Conservation (phyloP, 2,888 invertebrate species). For the Eilema caniola region DNA sequence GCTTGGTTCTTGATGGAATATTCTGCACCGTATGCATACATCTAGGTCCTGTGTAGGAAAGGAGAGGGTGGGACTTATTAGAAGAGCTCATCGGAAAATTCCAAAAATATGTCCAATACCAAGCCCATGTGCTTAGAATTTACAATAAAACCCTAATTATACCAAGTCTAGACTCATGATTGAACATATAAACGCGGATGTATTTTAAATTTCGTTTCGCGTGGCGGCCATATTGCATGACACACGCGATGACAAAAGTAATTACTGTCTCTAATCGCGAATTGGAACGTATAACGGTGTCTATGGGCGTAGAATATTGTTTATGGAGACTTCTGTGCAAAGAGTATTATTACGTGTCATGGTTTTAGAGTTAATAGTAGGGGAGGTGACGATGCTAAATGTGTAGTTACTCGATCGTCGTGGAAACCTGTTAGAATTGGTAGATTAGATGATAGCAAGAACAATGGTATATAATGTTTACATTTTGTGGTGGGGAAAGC, state of each 20-base stretch:
- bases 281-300: slow-evolving; percentile 44
- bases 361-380: background rate
- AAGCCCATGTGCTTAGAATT: background rate
- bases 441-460: too few species aligned
- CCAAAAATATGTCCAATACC: slow-evolving; percentile 23
- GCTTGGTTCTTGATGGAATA: too few species aligned
- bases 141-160: slow-evolving; percentile 27
- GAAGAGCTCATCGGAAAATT: too few species aligned
- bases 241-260: slow-evolving; percentile 41
- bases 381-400: too few species aligned
- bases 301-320: slow-evolving; percentile 34
- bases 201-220: slow-evolving; percentile 33
- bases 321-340: slow-evolving; percentile 16
- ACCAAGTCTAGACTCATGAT: slow-evolving; percentile 41
- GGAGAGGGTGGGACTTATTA: too few species aligned
- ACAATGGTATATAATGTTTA: too few species aligned
- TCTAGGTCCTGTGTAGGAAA: too few species aligned
- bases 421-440: too few species aligned
- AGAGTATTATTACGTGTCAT: slow-evolving; percentile 4
- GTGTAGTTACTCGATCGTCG: too few species aligned
- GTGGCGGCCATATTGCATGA: slow-evolving; percentile 42
- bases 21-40: too few species aligned
- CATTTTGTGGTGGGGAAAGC: too few species aligned
- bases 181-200: slow-evolving; percentile 27
- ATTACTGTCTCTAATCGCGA: slow-evolving; percentile 39